Evolutionary conservation across 2,888 invertebrate species (phyloP), one percentile per base, ranked within the genome.

Genomic region (Xestia ashworthii): DNA sequence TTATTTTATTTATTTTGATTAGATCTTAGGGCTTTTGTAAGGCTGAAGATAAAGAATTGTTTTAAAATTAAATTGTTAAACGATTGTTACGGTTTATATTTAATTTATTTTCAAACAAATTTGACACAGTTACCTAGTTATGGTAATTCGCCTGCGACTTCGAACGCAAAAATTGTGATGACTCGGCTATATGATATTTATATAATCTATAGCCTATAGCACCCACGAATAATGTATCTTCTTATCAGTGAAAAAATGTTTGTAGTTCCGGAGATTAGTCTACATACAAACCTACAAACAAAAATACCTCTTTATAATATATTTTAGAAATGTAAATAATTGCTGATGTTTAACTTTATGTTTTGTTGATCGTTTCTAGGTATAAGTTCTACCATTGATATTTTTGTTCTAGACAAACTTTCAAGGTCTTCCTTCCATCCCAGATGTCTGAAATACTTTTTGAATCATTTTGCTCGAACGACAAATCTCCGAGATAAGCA

Each of bases 1-100:
- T 94, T 93, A 92, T 92, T 92, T 91, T 90, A 91, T 92, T 94
- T 92, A 91, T 93, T 94, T 92, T 90, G 92, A 92, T 93, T 90
- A 89, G 91, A 91, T 91, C 83, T 82, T 80, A 82, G 81, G 78
- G 78, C 75, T 82, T 87, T 85, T 78, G 71, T 71, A 62, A 70
- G 74, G 76, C 76, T 75, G n/a, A 74, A 80, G 83, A 83, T 84
- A 81, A 87, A 76, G 84, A 80, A 84, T 79, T 79, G 60, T 72
- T 77, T 77, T 25, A 74, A 76, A 78, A 75, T 55, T 66, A 78
- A 82, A 62, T 76, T 72, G 19, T 48, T 82, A 60, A 75, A 55
- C 66, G 53, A 22, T 74, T 82, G 3, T 69, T 32, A 73, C 16
- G 58, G 5, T 55, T 60, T 62, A 5, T 48, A 16, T 0, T 1